Percentiles rank a stretch among this genome's conserved stretches.
Evolutionary conservation across 2,797 vertebrate species (phyloP).

Genomic region (Intellagama lesueurii): DNA sequence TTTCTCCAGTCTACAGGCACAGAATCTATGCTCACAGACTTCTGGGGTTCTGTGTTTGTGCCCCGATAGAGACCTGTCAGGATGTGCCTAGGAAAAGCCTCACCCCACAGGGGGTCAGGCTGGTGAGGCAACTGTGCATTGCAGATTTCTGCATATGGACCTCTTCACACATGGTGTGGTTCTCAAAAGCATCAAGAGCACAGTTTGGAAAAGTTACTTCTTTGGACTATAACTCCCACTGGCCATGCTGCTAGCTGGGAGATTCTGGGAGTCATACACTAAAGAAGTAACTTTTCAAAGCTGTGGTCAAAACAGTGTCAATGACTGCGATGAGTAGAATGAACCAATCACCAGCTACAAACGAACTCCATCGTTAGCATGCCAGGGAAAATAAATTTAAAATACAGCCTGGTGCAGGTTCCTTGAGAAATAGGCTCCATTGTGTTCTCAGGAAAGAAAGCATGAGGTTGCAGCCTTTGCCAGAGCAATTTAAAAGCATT

Average conservation of each 20-base stretch:
- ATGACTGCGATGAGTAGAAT: background rate
- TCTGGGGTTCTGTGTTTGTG: background rate
- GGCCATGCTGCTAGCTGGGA: background rate
- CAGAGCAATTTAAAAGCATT: background rate
- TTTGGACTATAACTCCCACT: background rate
- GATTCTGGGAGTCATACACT: background rate
- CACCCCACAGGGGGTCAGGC: background rate
- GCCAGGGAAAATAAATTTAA: too few relatives aligned
- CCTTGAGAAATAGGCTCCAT: background rate
- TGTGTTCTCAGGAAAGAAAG: background rate
- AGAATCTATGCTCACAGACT: background rate
- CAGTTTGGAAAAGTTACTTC: background rate
- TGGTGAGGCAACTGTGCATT: background rate
- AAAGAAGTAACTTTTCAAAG: background rate
- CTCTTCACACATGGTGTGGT: too few relatives aligned
- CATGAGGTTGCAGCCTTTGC: background rate
- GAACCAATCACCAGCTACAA: background rate
- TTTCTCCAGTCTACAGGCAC: background rate
- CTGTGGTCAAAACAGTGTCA: background rate
- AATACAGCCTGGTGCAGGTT: too few relatives aligned
- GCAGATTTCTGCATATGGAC: background rate
- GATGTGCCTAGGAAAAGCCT: background rate
- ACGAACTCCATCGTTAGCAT: background rate
- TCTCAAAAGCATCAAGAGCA: background rate
- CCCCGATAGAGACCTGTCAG: background rate